Conservation (phyloP, 2,113 vertebrate species). For the Thomomys bottae region DNA sequence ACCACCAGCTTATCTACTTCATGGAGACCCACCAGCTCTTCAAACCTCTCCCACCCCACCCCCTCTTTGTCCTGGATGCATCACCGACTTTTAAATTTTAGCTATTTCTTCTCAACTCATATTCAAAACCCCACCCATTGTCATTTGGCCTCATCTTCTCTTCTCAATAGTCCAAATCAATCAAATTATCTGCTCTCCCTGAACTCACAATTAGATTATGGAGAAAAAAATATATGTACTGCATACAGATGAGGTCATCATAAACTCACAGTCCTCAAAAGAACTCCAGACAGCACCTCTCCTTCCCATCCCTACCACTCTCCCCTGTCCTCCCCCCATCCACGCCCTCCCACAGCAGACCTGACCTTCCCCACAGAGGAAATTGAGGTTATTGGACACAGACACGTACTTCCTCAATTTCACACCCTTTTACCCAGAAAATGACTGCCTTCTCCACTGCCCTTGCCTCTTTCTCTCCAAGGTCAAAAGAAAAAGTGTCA, state of each 20-base stretch:
- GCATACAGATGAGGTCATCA: not conserved
- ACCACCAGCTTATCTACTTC: not conserved
- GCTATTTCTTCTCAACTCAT: not conserved
- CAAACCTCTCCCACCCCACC: no score
- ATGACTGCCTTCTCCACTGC: not conserved
- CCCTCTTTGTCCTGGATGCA: not conserved
- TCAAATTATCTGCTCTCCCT: not conserved
- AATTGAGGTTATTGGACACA: not conserved
- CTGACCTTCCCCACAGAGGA: not conserved
- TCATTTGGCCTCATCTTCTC: not conserved
- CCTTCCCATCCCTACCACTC: not conserved
- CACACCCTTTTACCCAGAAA: slow-evolving; percentile 38
- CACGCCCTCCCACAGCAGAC: not conserved
- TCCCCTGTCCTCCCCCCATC: no score
- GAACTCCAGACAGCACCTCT: not conserved
- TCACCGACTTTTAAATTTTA: not conserved
- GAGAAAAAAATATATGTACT: not conserved
- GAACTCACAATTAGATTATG: not conserved
- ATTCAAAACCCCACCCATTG: not conserved
- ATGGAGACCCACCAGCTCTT: not conserved
- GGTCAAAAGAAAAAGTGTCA: not conserved
- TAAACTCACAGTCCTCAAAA: not conserved
- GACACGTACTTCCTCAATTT: not conserved
- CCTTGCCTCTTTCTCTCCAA: slow-evolving; percentile 1
- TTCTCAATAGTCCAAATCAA: not conserved